A percentile compares a stretch with the other conserved stretches of the same genome.
Conservation (phyloP, 2,888 invertebrate species). For the Pandemis heparana region DNA sequence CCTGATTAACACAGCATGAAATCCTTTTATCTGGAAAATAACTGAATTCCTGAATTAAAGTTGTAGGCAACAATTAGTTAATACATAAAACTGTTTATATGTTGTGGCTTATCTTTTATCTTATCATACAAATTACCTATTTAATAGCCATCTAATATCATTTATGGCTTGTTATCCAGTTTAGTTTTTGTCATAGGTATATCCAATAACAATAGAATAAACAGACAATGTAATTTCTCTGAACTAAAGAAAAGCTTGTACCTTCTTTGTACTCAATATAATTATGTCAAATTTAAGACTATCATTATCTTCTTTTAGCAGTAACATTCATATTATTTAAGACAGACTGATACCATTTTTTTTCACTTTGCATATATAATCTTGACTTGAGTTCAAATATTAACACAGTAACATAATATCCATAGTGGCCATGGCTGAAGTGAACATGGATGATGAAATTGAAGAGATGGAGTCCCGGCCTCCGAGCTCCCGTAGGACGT, state of each 20-base stretch:
- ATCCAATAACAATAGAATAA: not conserved
- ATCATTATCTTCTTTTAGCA: too few species aligned
- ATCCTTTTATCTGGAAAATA: too few species aligned
- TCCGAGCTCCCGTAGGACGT: conserved; percentile 59
- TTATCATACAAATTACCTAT: conserved; percentile 4
- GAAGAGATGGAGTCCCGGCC: conserved; percentile 61
- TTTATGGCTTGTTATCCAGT: not conserved
- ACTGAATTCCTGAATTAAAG: too few species aligned
- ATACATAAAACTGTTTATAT: not conserved
- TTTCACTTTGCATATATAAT: too few species aligned
- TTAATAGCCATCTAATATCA: not conserved
- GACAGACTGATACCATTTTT: too few species aligned
- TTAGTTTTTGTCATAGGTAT: not conserved
- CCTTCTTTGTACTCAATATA: too few species aligned
- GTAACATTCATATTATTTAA: too few species aligned
- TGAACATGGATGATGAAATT: conserved; percentile 54
- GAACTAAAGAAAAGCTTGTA: not conserved
- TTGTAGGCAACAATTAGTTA: too few species aligned
- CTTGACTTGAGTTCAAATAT: too few species aligned
- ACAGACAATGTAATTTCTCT: not conserved
- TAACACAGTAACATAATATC: not conserved
- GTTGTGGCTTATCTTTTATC: not conserved
- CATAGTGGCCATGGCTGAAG: conserved; percentile 38
- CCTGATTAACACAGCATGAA: too few species aligned
- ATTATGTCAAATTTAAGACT: too few species aligned